Conservation (phyloP, 2,113 vertebrate genomes). For the Noctilio leporinus region DNA sequence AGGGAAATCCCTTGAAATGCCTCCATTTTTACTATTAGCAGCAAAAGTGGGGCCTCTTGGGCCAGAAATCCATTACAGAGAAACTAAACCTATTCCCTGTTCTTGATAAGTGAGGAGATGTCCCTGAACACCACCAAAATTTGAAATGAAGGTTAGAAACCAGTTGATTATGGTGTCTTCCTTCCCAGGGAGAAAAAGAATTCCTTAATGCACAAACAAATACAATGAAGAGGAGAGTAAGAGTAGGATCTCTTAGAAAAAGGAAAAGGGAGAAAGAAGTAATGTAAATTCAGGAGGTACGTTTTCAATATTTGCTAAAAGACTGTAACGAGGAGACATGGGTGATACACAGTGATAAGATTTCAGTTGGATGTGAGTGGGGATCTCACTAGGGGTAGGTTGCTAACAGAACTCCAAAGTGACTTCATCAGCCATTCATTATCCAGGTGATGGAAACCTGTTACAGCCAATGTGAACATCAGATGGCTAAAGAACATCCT, state of each 20-base stretch:
- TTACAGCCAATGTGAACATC: not conserved
- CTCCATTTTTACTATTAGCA: constrained; percentile 24
- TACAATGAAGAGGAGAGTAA: not conserved
- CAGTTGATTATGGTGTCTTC: constrained; percentile 6
- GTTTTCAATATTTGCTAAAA: not conserved
- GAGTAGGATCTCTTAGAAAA: not conserved
- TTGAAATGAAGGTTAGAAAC: not conserved
- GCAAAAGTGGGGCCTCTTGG: not conserved
- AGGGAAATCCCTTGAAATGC: not conserved
- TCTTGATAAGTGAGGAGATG: not conserved
- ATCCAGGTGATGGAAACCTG: not conserved
- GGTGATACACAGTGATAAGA: not conserved
- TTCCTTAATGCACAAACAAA: not conserved
- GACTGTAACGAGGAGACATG: not conserved
- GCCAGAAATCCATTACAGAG: not conserved
- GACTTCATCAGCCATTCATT: not conserved
- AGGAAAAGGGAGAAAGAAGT: not conserved
- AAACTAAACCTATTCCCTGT: not conserved
- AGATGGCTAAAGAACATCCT: not conserved
- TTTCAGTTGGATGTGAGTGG: not conserved
- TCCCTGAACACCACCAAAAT: not conserved
- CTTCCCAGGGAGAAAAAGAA: not conserved
- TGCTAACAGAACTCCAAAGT: not conserved
- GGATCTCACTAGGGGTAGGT: too few relatives aligned
- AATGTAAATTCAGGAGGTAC: not conserved